Percentiles rank a stretch among this genome's conserved stretches.
phyloP scores from a whole-genome alignment of 2,113 vertebrate genomes.

The Phaetusa simplex region DNA sequence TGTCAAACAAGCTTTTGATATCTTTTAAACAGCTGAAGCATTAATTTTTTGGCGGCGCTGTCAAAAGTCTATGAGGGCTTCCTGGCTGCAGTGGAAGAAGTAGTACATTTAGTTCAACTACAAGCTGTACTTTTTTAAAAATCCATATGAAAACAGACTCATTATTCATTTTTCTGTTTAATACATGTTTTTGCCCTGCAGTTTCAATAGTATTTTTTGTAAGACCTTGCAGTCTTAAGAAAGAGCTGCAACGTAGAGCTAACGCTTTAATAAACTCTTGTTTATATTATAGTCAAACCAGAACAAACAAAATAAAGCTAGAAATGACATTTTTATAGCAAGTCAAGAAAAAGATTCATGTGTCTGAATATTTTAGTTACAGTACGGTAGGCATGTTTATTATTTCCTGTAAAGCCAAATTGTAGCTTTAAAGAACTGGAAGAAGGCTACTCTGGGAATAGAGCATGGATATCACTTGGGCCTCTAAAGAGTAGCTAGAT shows the following conservation, averaged over 20 bases:
- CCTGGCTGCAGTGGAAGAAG: slow-evolving; percentile 40
- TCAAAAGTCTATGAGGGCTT: slow-evolving; percentile 42
- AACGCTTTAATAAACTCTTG: slow-evolving; percentile 41
- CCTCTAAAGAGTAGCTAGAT: not conserved
- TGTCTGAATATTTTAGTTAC: slow-evolving; percentile 55
- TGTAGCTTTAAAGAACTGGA: slow-evolving; percentile 10
- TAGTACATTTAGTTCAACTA: slow-evolving; percentile 55
- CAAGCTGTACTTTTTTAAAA: slow-evolving; percentile 7
- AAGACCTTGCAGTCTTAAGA: slow-evolving; percentile 13
- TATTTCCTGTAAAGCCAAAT: slow-evolving; percentile 46
- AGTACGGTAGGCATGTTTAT: slow-evolving; percentile 41
- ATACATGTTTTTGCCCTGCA: slow-evolving; percentile 22
- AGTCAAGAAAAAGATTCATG: slow-evolving; percentile 56
- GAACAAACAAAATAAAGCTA: slow-evolving; percentile 49
- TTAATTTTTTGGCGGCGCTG: slow-evolving; percentile 48
- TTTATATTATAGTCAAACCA: slow-evolving; percentile 41
- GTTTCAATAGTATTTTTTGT: slow-evolving; percentile 25
- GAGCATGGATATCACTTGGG: not conserved
- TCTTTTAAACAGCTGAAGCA: slow-evolving; percentile 56
- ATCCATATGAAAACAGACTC: slow-evolving; percentile 47
- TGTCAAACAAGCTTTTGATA: slow-evolving; percentile 46
- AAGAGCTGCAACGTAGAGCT: slow-evolving; percentile 1
- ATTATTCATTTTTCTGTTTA: slow-evolving; percentile 67
- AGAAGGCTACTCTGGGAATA: not conserved
- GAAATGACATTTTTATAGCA: slow-evolving; percentile 57